Evolutionary conservation across 2,888 invertebrate species (phyloP).

Genomic region (Calliopum simillimum): DNA sequence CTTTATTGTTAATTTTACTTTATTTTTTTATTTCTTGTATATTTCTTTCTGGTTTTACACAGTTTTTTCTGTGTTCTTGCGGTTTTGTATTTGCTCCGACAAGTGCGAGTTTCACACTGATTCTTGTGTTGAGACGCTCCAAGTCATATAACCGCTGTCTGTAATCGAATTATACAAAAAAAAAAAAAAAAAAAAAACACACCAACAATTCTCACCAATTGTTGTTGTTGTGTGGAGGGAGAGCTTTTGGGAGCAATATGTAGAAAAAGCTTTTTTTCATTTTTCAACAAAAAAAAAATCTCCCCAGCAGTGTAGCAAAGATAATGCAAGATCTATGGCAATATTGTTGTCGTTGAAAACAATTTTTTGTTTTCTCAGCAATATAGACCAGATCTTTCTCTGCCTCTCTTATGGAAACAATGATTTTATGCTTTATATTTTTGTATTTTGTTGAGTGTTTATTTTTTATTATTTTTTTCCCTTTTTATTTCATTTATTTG

Average conservation of each 20-base stretch:
- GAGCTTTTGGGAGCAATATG: background rate
- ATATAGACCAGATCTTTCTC: no score
- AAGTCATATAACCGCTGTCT: conserved; percentile 50
- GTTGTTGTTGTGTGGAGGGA: background rate
- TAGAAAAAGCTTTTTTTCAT: no score
- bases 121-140: conserved; percentile 45
- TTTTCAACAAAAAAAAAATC: no score
- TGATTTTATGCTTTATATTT: no score
- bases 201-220: background rate
- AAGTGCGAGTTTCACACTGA: conserved; percentile 62
- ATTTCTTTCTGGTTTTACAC: conserved; percentile 35
- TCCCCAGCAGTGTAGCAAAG: no score
- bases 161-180: conserved; percentile 61
- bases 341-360: no score
- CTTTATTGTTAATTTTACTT: conserved; percentile 14
- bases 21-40: conserved; percentile 22
- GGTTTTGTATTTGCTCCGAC: conserved; percentile 54
- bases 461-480: no score
- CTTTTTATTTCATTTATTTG: no score
- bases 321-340: no score
- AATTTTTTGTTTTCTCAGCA: no score
- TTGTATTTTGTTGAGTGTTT: no score
- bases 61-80: conserved; percentile 38
- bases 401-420: no score
- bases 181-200: conserved; percentile 41